Evolutionary conservation across 2,888 invertebrate species (phyloP).

Genomic region (Perdita meconis): DNA sequence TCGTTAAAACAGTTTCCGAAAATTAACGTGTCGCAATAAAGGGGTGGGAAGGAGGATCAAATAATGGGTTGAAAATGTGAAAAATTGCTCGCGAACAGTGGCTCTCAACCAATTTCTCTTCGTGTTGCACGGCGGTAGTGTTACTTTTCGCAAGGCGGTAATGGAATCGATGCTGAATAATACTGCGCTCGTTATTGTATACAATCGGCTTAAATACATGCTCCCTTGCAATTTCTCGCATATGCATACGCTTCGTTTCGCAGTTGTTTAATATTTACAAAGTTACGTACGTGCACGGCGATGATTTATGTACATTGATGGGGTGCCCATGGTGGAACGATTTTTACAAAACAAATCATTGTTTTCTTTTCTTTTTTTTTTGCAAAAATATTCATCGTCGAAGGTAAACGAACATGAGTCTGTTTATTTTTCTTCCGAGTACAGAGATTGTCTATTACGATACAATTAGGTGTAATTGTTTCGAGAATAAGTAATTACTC

Average conservation of each 20-base stretch:
- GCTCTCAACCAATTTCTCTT: neutral
- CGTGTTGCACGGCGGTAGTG: neutral
- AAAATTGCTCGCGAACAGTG: neutral
- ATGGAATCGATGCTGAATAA: conserved; percentile 17
- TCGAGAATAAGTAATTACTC: conserved; percentile 5
- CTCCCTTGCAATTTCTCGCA: conserved; percentile 15
- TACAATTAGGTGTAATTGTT: conserved; percentile 17
- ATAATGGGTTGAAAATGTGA: neutral
- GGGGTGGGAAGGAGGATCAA: neutral
- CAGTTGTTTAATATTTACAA: conserved; percentile 51
- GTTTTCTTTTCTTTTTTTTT: too few species aligned
- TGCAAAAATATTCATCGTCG: conserved; percentile 46
- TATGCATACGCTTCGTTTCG: conserved; percentile 20
- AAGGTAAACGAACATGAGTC: conserved; percentile 18
- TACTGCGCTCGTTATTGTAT: conserved; percentile 27
- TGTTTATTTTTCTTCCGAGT: conserved; percentile 26
- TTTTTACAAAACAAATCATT: conserved; percentile 28
- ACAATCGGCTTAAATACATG: conserved; percentile 27
- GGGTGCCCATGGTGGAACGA: conserved; percentile 6
- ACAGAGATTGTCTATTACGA: conserved; percentile 52
- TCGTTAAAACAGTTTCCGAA: neutral
- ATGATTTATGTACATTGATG: conserved; percentile 48
- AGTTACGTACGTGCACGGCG: conserved; percentile 26
- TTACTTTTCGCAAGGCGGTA: neutral
- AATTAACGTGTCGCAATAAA: neutral